These are phyloP conservation scores for Rotaria macrura DNA, from an alignment of 2,888 invertebrate genomes.

Conservation along the genomic window DNA sequence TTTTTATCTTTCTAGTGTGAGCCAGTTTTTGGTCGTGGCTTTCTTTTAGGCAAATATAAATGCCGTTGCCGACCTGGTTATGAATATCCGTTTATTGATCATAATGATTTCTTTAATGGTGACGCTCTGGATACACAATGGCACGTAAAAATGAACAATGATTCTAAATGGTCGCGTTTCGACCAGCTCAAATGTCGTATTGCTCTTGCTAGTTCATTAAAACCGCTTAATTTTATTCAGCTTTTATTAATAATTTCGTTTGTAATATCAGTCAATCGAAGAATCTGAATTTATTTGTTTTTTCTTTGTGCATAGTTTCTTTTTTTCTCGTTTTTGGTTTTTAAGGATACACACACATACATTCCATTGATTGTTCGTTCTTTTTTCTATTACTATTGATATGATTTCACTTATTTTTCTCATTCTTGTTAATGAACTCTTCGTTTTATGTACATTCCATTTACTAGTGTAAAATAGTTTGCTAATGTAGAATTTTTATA, in stretches of 20 bases:
- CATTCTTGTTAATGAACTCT: neutral
- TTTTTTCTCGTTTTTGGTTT: neutral
- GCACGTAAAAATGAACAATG: slow-evolving; percentile 25
- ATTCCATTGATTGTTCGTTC: neutral
- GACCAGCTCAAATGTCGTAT: slow-evolving; percentile 69
- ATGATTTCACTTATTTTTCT: neutral
- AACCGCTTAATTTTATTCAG: slow-evolving; percentile 1
- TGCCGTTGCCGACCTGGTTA: slow-evolving; percentile 92
- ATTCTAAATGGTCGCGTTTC: slow-evolving; percentile 13
- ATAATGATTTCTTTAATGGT: slow-evolving; percentile 61
- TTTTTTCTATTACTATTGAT: neutral
- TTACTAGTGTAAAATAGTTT: neutral
- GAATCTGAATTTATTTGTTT: neutral
- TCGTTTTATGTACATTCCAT: neutral
- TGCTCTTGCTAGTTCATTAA: slow-evolving; percentile 56
- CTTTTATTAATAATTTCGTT: neutral
- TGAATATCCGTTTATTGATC: slow-evolving; percentile 90
- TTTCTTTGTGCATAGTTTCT: neutral
- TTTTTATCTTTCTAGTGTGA: slow-evolving; percentile 63
- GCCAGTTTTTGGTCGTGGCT: slow-evolving; percentile 79
- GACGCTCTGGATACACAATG: slow-evolving; percentile 33
- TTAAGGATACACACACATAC: neutral
- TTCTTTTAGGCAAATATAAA: slow-evolving; percentile 86
- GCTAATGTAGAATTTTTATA: neutral
- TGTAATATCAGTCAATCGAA: neutral